Evolutionary conservation across 2,888 invertebrate genomes (phyloP), one percentile per base, ranked within the genome.

Genomic region (Cheilosia variabilis): DNA sequence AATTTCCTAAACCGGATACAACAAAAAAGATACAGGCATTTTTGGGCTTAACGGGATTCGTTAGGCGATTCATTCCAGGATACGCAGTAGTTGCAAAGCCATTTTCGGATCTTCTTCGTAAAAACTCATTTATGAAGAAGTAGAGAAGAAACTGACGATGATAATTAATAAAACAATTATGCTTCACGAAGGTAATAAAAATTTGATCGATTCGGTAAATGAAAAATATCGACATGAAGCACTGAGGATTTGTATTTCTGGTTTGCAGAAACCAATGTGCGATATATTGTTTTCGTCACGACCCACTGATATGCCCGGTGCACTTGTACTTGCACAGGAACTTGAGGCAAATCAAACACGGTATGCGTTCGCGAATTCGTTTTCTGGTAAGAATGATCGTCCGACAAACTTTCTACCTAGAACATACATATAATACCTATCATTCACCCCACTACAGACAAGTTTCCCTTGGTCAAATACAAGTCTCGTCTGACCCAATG

Each of bases 1-100:
- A n/a, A n/a, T n/a, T n/a, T n/a, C n/a, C n/a, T n/a, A n/a, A n/a
- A n/a, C n/a, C n/a, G n/a, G n/a, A n/a, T n/a, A n/a, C n/a, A n/a
- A n/a, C n/a, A n/a, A n/a, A 88, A 47, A 81, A 88, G 63, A 82
- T 89, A 10, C 73, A 88, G 24, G 88, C 88, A 45, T 87, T 90
- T 55, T 76, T 89, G 73, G 89, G 89, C 10, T 62, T 90, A 17
- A 88, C 89, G 2, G 77, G 82, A 3, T 90, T 88, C 63, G 89
- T 89, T 69, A 72, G 89, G 13, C 88, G 88, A 55, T 71, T 79
- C 19, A 60, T 80, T 60, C 0, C 13, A 13, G 37, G 15, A 15
- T 69, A 68, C 13, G 84, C 88, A 22, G 62, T 24, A 24, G 82
- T 88, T 7, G 77, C 88, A 0, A 87, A 87, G 78, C 89, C 89